Evolutionary conservation across 1,140 invertebrate species (phyloP), one percentile per base, ranked within the genome.

Genomic region (Ectropis grisescens): DNA sequence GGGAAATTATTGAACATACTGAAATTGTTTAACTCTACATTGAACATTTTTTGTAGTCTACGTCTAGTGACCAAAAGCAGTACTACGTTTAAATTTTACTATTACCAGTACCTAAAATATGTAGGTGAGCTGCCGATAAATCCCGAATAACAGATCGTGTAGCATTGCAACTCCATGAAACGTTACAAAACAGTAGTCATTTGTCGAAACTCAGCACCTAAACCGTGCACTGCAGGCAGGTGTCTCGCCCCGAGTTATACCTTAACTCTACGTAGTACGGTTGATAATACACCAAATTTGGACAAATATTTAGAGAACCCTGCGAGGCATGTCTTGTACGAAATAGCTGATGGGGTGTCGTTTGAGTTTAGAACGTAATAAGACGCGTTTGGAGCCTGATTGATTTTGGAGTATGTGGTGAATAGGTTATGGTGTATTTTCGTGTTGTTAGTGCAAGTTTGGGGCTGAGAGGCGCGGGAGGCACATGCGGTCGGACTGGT

Each of bases 401-500:
- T 19, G 38, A 53, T 38, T 50, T 41, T 52, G 29, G 16, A 19
- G 30, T 37, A 33, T 52, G 13, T 29, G 11, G 1, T 5, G n/a
- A 11, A 9, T n/a, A 2, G 8, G 29, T 39, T 54, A 56, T 35
- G 36, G 45, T 47, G 6, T 7, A n/a, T 40, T 58, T 58, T 56
- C 1, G 52, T 26, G 13, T 58, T 56, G 11, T 12, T 22, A 15
- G 25, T 13, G 27, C 47, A 52, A 66, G 62, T 72, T 68, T 66
- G 56, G 70, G 51, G 41, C 50, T 38, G 53, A 41, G 41, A 47
- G 39, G 28, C 27, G 58, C 41, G 50, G 53, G 53, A 58, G 55
- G 45, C 48, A 61, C 44, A 66, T 54, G 71, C 65, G 55, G 74
- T 72, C 59, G 33, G 60, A 80, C 74, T 74, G 71, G 74, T 80